Percentiles rank a stretch among this genome's conserved stretches.
Evolutionary conservation across 2,797 vertebrate species (phyloP).

Genomic region (Sitta carolinensis): DNA sequence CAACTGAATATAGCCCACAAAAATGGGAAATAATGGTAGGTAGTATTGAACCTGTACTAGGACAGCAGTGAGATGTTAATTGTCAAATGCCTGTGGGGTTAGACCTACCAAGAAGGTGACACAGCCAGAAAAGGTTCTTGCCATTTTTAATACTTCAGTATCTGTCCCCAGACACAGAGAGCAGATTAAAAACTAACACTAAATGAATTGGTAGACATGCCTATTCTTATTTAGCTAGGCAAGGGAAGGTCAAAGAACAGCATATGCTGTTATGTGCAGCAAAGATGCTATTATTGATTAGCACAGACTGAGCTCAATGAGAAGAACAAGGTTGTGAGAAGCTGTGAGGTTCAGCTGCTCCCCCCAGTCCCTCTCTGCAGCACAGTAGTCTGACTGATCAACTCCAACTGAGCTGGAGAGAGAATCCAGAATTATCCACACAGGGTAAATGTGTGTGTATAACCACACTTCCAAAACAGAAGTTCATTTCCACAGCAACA

Average conservation of each 20-base stretch:
- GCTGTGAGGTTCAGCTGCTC: not conserved
- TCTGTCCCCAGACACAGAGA: not conserved
- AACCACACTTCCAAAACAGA: not conserved
- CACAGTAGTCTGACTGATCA: not conserved
- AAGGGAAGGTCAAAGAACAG: not conserved
- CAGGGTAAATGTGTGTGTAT: not conserved
- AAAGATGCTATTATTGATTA: not conserved
- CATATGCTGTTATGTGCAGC: not conserved
- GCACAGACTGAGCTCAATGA: not conserved
- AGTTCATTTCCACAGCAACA: not conserved
- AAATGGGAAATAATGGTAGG: not conserved
- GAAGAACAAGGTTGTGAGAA: not conserved
- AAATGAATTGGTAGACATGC: not conserved
- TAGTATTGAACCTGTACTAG: not conserved
- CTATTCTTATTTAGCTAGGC: not conserved
- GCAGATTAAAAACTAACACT: not conserved
- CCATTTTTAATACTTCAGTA: not conserved
- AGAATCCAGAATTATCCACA: not conserved
- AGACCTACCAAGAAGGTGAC: not conserved
- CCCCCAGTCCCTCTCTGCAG: rapidly evolving
- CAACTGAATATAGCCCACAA: rapidly evolving
- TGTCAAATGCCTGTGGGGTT: not conserved
- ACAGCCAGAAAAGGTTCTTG: not conserved
- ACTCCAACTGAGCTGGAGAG: not conserved
- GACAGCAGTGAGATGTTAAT: not conserved